phyloP scores from a whole-genome alignment of 1,140 invertebrate species.

The Lepidurus arcticus region DNA sequence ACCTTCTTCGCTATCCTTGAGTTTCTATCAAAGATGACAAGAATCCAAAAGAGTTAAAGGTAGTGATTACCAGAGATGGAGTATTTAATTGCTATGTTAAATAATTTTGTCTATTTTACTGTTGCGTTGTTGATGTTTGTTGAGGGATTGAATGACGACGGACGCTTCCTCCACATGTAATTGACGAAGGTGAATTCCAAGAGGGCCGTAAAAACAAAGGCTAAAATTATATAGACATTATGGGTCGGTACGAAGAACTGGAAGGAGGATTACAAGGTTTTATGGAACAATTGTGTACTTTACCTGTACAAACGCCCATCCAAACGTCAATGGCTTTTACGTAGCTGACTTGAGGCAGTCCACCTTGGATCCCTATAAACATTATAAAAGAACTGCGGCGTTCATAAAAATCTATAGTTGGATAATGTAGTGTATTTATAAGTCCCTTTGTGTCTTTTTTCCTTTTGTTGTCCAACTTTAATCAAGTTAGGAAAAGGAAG shows the following conservation, averaged over 20 bases:
- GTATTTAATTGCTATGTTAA: background rate
- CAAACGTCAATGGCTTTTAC: conserved; percentile 52
- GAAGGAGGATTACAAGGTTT: background rate
- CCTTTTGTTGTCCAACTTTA: background rate
- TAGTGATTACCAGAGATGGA: background rate
- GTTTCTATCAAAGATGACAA: background rate
- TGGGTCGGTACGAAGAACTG: background rate
- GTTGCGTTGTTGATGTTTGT: background rate
- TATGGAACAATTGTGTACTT: conserved; percentile 3
- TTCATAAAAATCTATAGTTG: no score
- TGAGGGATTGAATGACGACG: background rate
- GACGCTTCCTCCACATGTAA: conserved; percentile 48
- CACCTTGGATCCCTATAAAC: conserved; percentile 49
- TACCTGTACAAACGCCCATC: conserved; percentile 50
- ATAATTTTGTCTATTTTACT: background rate
- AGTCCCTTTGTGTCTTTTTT: no score
- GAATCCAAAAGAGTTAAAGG: background rate
- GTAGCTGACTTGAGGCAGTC: conserved; percentile 51
- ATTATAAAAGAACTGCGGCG: background rate
- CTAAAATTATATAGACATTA: conserved; percentile 36
- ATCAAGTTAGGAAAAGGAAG: background rate
- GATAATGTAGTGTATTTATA: no score
- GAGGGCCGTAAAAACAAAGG: conserved; percentile 51
- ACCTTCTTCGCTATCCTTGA: conserved; percentile 8
- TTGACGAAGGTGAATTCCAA: conserved; percentile 52